Evolutionary conservation across 2,113 vertebrate genomes (phyloP).

Genomic region (Bambusicola thoracicus): DNA sequence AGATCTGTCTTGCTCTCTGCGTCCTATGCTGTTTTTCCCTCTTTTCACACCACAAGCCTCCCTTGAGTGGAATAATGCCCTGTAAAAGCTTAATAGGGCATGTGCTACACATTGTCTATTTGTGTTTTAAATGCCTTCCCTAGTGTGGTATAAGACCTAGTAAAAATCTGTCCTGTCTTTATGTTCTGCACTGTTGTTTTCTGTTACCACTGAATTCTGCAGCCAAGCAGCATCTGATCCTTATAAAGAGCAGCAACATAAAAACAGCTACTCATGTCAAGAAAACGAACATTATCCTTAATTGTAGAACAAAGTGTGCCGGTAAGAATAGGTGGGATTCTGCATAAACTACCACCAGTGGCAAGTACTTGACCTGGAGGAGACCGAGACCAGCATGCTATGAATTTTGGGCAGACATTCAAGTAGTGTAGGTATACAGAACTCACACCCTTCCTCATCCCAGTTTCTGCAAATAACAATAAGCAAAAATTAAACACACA

Average conservation of each 20-base stretch:
- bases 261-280: background rate
- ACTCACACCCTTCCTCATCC: background rate
- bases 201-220: background rate
- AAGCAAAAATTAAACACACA: background rate
- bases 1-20: slow-evolving; percentile 19
- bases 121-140: slow-evolving; percentile 32
- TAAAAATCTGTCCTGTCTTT: slow-evolving; percentile 24
- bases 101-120: slow-evolving; percentile 24
- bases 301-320: background rate
- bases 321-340: background rate
- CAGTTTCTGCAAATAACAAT: background rate
- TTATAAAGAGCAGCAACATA: background rate
- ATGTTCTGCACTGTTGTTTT: background rate
- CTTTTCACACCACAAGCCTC: slow-evolving; percentile 33
- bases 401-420: background rate
- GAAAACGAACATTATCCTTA: background rate
- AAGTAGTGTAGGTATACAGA: accelerated
- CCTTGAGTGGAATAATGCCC: slow-evolving; percentile 33
- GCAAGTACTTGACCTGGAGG: background rate
- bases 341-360: background rate
- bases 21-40: slow-evolving; percentile 22
- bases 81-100: slow-evolving; percentile 54
- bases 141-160: background rate
- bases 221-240: background rate
- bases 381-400: too few species aligned